Conservation (phyloP, 2,797 vertebrate species). For the Poecilia picta region DNA sequence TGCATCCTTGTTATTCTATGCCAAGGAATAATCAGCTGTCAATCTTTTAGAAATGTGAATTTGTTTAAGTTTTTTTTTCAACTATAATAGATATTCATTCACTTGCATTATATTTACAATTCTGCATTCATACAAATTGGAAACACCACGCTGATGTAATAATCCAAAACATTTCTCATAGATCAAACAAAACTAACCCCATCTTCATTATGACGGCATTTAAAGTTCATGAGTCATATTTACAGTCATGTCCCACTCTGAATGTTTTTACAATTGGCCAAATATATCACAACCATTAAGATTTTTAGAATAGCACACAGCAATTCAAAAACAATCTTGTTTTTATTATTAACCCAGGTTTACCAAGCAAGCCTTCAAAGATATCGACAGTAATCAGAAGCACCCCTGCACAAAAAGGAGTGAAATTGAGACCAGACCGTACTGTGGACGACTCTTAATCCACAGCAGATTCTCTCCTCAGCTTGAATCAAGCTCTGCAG, state of each 20-base stretch:
- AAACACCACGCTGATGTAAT: neutral
- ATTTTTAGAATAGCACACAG: constrained; percentile 13
- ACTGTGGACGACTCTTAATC: constrained; percentile 91
- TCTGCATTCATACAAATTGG: neutral
- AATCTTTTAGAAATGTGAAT: neutral
- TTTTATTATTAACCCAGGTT: constrained; percentile 48
- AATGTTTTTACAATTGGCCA: neutral
- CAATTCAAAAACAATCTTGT: constrained; percentile 20
- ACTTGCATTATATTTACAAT: constrained; percentile 9
- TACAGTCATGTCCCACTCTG: neutral
- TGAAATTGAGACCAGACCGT: constrained; percentile 95
- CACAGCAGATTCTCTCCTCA: constrained; percentile 90
- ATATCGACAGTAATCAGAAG: constrained; percentile 78
- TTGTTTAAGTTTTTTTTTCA: neutral
- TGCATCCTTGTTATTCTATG: too few relatives aligned
- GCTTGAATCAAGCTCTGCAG: constrained; percentile 91
- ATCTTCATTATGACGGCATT: neutral
- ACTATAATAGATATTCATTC: neutral
- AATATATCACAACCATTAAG: neutral
- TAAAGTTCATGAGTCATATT: neutral
- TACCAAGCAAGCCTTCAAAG: constrained; percentile 66
- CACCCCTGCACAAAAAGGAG: constrained; percentile 89
- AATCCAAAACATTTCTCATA: neutral
- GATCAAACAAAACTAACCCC: constrained; percentile 3
- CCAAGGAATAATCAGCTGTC: constrained; percentile 1